Percentiles rank a stretch among this genome's conserved stretches.
Conservation (phyloP, 2,113 vertebrate genomes). For the Neogobius melanostomus region DNA sequence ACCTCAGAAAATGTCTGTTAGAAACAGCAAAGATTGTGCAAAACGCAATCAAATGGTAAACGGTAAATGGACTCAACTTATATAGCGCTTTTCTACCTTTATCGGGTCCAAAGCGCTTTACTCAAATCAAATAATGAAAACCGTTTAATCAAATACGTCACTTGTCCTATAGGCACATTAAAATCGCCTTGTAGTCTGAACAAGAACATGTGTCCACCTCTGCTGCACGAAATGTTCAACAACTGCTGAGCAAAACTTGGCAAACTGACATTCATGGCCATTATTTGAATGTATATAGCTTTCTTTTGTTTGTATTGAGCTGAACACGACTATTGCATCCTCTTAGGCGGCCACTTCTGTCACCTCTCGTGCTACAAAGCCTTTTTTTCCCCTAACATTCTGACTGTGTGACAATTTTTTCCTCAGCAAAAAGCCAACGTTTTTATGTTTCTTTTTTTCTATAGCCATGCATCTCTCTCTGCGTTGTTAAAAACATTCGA, state of each 20-base stretch:
- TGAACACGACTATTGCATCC: neutral
- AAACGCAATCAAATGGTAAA: too few species aligned
- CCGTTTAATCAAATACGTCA: too few species aligned
- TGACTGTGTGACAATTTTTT: neutral
- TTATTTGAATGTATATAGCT: constrained; percentile 25
- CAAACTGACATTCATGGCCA: constrained; percentile 24
- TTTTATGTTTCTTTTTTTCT: neutral
- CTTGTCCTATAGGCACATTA: too few species aligned
- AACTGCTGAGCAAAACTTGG: constrained; percentile 20
- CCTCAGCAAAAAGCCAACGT: constrained; percentile 4
- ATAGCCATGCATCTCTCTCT: neutral
- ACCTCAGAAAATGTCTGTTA: too few species aligned
- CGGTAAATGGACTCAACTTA: too few species aligned
- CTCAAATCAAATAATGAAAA: too few species aligned
- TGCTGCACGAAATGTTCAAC: neutral
- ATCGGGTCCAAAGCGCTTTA: too few species aligned
- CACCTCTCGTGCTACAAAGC: neutral
- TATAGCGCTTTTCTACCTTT: too few species aligned
- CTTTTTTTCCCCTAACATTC: neutral
- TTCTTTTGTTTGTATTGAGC: constrained; percentile 8
- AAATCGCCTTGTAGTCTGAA: neutral
- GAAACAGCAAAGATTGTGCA: too few species aligned
- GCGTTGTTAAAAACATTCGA: constrained; percentile 4
- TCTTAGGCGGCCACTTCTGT: constrained; percentile 10
- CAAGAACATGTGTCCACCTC: neutral